These are phyloP conservation scores for Scelioninae gen. 1 DNA, from an alignment of 2,888 invertebrate species.

Conservation along the genomic window DNA sequence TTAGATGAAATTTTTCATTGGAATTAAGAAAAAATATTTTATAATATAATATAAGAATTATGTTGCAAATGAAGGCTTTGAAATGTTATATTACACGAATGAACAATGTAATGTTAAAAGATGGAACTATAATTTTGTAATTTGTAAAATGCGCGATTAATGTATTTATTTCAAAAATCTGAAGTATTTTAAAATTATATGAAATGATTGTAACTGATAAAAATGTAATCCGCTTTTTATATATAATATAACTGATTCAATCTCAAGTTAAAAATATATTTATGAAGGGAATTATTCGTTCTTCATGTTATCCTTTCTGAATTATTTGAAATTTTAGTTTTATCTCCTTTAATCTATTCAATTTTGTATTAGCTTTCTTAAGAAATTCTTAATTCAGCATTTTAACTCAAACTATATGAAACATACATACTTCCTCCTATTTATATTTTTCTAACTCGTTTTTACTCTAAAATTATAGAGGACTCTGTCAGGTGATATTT, in stretches of 20 bases:
- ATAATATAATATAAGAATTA: background rate
- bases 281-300: constrained; percentile 27
- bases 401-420: no score
- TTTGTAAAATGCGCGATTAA: constrained; percentile 4
- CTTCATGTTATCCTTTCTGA: background rate
- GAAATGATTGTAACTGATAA: background rate
- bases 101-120: no score
- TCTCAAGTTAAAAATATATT: constrained; percentile 61
- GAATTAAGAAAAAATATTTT: background rate
- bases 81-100: no score
- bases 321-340: background rate
- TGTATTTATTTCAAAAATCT: constrained; percentile 16
- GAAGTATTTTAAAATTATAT: background rate
- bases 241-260: constrained; percentile 25
- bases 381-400: no score
- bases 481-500: no score
- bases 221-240: constrained; percentile 56
- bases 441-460: no score
- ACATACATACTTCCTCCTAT: no score
- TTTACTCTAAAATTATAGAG: no score
- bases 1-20: constrained; percentile 1
- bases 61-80: background rate
- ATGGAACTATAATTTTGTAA: background rate
- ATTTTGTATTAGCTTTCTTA: no score
- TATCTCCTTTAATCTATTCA: background rate